Conservation (phyloP, 2,888 invertebrate species). For the Trichopria drosophilae region DNA sequence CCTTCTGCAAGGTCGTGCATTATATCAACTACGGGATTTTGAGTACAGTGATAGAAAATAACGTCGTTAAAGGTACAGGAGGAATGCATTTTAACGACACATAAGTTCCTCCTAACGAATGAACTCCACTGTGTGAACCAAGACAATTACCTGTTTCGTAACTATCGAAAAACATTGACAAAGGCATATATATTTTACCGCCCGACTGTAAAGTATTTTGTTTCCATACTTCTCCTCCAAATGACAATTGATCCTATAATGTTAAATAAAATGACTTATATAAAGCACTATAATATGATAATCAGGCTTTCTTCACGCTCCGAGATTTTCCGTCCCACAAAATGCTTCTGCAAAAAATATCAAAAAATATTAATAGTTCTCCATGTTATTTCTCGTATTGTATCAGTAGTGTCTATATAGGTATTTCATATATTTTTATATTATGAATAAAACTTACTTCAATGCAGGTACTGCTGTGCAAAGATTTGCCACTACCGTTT, state of each 20-base stretch:
- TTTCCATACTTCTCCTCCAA: background rate
- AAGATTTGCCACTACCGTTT: slow-evolving; percentile 1
- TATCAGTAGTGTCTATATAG: too few species aligned
- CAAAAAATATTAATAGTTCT: too few species aligned
- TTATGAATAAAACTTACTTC: background rate
- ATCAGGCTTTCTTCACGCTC: too few species aligned
- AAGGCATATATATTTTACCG: background rate
- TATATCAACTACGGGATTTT: background rate
- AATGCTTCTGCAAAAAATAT: too few species aligned
- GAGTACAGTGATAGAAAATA: background rate
- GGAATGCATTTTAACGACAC: background rate
- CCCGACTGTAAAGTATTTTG: background rate
- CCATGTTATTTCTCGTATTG: too few species aligned
- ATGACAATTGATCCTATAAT: too few species aligned
- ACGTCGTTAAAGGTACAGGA: background rate
- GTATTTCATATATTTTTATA: background rate
- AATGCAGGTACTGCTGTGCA: background rate
- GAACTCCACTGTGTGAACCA: background rate
- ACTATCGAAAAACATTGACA: background rate
- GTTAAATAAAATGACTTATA: too few species aligned
- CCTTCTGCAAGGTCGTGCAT: background rate
- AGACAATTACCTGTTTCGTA: background rate
- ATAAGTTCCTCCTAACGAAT: background rate
- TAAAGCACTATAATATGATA: too few species aligned
- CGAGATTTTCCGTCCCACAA: too few species aligned